A percentile compares a stretch with the other conserved stretches of the same genome.
Evolutionary conservation across 1,140 invertebrate species (phyloP).

Genomic region (Charaxes varanes): DNA sequence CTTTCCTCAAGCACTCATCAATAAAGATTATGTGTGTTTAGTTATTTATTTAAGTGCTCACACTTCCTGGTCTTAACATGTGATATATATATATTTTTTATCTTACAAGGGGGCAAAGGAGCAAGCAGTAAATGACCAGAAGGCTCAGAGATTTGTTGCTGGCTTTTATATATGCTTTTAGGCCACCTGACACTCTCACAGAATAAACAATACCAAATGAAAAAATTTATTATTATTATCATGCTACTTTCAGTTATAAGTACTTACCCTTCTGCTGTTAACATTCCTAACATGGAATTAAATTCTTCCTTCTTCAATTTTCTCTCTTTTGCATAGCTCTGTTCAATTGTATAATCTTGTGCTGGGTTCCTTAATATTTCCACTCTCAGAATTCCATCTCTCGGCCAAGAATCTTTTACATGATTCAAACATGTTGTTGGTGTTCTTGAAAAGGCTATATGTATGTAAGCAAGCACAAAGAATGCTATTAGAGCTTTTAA

Average conservation of each 20-base stretch:
- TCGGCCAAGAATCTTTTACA: conserved; percentile 92
- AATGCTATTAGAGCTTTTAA: conserved; percentile 92
- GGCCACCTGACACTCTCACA: too few relatives aligned
- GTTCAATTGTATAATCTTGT: conserved; percentile 83
- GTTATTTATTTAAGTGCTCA: too few relatives aligned
- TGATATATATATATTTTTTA: too few relatives aligned
- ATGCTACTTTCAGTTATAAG: too few relatives aligned
- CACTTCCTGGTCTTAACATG: too few relatives aligned
- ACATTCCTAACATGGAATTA: conserved; percentile 79
- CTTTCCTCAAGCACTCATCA: too few relatives aligned
- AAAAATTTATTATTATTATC: conserved; percentile 1
- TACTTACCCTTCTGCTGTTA: conserved; percentile 80
- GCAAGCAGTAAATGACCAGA: too few relatives aligned
- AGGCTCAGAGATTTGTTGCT: too few relatives aligned
- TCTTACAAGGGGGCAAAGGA: too few relatives aligned
- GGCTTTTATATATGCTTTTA: too few relatives aligned
- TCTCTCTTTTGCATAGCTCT: conserved; percentile 87
- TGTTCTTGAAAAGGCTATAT: conserved; percentile 93
- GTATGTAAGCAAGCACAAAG: conserved; percentile 95
- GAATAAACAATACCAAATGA: too few relatives aligned
- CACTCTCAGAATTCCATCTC: conserved; percentile 96
- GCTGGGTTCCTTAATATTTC: conserved; percentile 91
- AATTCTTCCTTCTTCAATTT: conserved; percentile 82
- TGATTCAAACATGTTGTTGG: conserved; percentile 95
- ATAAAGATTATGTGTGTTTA: too few relatives aligned